Base-by-base conservation (phyloP, 2,113 vertebrate genomes). In the Saguinus imperator region DNA sequence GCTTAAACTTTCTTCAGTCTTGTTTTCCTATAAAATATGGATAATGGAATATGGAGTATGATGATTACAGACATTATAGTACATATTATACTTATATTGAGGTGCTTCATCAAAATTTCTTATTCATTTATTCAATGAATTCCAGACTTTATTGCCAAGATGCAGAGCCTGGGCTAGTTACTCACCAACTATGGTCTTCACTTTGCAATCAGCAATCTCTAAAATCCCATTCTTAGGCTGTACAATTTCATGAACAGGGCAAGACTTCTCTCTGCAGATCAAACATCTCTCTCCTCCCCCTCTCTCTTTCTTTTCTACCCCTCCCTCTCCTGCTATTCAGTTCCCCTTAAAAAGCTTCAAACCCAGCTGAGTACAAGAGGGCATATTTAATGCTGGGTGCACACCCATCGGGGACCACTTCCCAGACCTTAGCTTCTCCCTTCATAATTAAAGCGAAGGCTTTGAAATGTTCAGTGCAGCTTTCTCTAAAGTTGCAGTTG, bases 391-490 rank as follows among this genome's bases (percentile, higher is more conserved):
- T 92, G 91, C 66, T 27, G 70, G 68, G 37, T 0, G 0, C 77
- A 70, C 77, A 91, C n/a, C 68, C 96, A n/a, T 21, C 2, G 20
- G 61, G 70, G 73, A 52, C 55, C 48, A n/a, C 57, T 94, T 76
- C 85, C 88, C 82, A 95, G 88, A 86, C 75, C 94, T 87, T 55
- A 27, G 89, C 89, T 77, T 96, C 91, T 95, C 84, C 75, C 80
- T 95, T 93, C 91, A 7, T 94, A 92, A 77, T 86, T 92, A 83
- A 98, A 97, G 81, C 12, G 0, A 88, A 91, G 61, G 61, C 87
- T 90, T 94, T 80, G 85, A 96, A 94, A 97, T 70, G 76, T 57
- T 91, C 94, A 50, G 32, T 75, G 79, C 16, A 6, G 25, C 64
- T 95, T 73, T 95, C 87, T 91, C 70, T 1, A 77, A 90, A 95